These are phyloP conservation scores for Drepanosiphum platanoidis DNA, from an alignment of 2,888 invertebrate genomes.

Conservation along the genomic window DNA sequence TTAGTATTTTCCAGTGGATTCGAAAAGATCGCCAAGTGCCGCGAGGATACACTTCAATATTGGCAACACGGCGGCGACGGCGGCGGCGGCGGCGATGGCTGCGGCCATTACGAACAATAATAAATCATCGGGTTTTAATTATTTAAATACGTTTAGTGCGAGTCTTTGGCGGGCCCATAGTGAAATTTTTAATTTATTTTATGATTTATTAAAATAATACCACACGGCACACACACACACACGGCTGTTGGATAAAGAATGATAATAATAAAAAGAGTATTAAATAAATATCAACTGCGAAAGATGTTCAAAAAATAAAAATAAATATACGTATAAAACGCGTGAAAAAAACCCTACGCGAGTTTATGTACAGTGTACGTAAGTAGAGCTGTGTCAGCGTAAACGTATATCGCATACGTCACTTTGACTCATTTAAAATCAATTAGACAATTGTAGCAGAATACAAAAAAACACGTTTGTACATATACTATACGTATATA, in stretches of 20 bases:
- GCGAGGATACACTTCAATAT: background rate
- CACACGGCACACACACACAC: background rate
- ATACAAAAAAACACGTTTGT: conserved; percentile 24
- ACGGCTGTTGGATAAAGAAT: background rate
- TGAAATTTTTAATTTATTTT: conserved; percentile 27
- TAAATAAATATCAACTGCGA: background rate
- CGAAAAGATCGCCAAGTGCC: background rate
- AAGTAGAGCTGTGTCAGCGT: background rate
- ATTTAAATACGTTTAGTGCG: conserved; percentile 39
- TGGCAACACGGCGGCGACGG: background rate
- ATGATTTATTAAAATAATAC: conserved; percentile 41
- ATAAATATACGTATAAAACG: too few species aligned
- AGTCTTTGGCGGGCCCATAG: conserved; percentile 23
- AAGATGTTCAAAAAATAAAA: background rate
- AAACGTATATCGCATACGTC: background rate
- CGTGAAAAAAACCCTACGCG: background rate
- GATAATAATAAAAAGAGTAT: background rate
- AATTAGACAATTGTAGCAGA: conserved; percentile 41
- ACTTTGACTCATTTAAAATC: conserved; percentile 18
- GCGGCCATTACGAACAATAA: conserved; percentile 11
- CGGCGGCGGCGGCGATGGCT: background rate
- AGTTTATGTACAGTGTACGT: background rate
- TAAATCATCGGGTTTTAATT: conserved; percentile 44
- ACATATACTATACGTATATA: too few species aligned
- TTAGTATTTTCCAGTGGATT: background rate